A percentile compares a stretch with the other conserved stretches of the same genome.
Evolutionary conservation across 2,888 invertebrate species (phyloP).

Genomic region (Chymomyza procnemis): DNA sequence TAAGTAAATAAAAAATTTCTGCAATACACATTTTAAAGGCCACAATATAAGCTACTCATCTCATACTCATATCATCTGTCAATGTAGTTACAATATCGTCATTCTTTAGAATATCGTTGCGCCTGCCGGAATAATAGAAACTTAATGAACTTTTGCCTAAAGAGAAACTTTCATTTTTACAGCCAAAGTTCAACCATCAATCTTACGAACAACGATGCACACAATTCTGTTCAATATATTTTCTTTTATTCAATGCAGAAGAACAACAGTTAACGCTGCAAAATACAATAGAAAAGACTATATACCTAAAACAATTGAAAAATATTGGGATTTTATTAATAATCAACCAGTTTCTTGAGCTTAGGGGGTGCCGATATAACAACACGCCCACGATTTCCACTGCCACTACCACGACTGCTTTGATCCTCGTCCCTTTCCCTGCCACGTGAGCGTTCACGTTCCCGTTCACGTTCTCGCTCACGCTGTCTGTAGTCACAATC

Average conservation of each 20-base stretch:
- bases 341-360: conserved; percentile 76
- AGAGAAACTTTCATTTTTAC: too few relatives aligned
- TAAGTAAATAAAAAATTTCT: too few relatives aligned
- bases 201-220: too few relatives aligned
- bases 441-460: conserved; percentile 25
- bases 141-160: too few relatives aligned
- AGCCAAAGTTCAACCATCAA: too few relatives aligned
- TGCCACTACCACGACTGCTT: conserved; percentile 31
- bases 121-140: too few relatives aligned
- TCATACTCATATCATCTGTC: too few relatives aligned
- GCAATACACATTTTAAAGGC: too few relatives aligned
- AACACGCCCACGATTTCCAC: conserved; percentile 71
- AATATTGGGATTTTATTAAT: conserved; percentile 44
- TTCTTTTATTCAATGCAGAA: neutral
- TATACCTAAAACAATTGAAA: conserved; percentile 3
- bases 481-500: conserved; percentile 61
- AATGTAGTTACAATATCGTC: too few relatives aligned
- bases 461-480: conserved; percentile 29
- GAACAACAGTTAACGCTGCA: conserved; percentile 1
- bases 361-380: conserved; percentile 77
- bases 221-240: neutral
- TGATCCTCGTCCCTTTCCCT: conserved; percentile 43
- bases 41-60: too few relatives aligned
- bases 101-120: too few relatives aligned
- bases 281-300: neutral